Evolutionary conservation across 2,888 invertebrate species (phyloP).

Genomic region (Zelleria hepariella): DNA sequence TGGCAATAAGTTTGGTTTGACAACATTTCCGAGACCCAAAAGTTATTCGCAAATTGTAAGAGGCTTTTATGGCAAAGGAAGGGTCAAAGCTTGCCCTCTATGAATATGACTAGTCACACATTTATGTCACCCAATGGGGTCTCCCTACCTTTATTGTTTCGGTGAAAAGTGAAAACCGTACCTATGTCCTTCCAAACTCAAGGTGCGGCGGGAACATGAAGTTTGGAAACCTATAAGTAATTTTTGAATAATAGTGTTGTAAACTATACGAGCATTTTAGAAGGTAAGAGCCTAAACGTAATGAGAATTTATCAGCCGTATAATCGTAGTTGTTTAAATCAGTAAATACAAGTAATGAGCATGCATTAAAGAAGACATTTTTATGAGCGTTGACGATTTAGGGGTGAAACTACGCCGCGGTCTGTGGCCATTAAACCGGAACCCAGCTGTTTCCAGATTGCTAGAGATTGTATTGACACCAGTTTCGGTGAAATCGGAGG

Average conservation of each 20-base stretch:
- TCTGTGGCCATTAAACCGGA: conserved; percentile 37
- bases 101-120: conserved; percentile 35
- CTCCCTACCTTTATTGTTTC: background rate
- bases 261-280: too few species aligned
- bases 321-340: conserved; percentile 13
- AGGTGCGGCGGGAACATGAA: too few species aligned
- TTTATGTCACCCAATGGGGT: background rate
- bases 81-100: conserved; percentile 32
- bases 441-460: conserved; percentile 27
- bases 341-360: conserved; percentile 27
- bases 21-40: conserved; percentile 28
- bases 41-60: conserved; percentile 35
- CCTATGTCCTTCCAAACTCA: background rate
- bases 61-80: conserved; percentile 25
- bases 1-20: conserved; percentile 25
- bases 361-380: conserved; percentile 37
- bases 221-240: too few species aligned
- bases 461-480: conserved; percentile 7
- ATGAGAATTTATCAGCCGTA: background rate
- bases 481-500: conserved; percentile 8
- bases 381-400: conserved; percentile 36
- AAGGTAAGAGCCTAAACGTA: background rate
- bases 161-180: too few species aligned
- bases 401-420: conserved; percentile 34
- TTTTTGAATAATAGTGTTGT: too few species aligned